These are phyloP conservation scores for Pogonomyrmex barbatus DNA, from an alignment of 1,140 invertebrate genomes.

Conservation along the genomic window DNA sequence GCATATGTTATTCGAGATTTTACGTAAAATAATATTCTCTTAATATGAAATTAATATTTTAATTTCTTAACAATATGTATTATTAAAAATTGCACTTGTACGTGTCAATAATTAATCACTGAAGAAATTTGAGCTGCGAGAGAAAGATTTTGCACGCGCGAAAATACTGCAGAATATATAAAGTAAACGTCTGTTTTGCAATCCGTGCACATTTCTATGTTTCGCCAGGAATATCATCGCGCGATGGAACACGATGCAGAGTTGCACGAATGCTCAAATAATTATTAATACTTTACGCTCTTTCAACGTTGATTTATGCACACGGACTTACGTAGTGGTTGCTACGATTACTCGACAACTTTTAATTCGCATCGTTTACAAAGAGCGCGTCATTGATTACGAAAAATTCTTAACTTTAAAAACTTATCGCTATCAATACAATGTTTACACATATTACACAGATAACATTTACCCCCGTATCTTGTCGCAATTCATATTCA, in stretches of 20 bases:
- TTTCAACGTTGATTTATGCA: conserved; percentile 56
- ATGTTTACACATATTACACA: background rate
- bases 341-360: conserved; percentile 39
- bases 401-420: conserved; percentile 15
- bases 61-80: background rate
- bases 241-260: conserved; percentile 27
- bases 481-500: no score
- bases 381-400: conserved; percentile 22
- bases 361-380: conserved; percentile 44
- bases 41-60: background rate
- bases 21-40: background rate
- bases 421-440: background rate
- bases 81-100: background rate
- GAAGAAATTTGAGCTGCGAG: background rate
- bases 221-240: conserved; percentile 53
- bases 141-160: background rate
- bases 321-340: conserved; percentile 5
- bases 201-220: conserved; percentile 23
- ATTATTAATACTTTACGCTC: conserved; percentile 56
- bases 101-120: background rate
- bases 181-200: conserved; percentile 9
- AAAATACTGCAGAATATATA: background rate
- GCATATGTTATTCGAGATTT: background rate
- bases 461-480: background rate
- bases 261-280: conserved; percentile 47